A percentile compares a stretch with the other conserved stretches of the same genome.
Conservation (phyloP, 2,113 vertebrate species). For the Rhipidura dahli region DNA sequence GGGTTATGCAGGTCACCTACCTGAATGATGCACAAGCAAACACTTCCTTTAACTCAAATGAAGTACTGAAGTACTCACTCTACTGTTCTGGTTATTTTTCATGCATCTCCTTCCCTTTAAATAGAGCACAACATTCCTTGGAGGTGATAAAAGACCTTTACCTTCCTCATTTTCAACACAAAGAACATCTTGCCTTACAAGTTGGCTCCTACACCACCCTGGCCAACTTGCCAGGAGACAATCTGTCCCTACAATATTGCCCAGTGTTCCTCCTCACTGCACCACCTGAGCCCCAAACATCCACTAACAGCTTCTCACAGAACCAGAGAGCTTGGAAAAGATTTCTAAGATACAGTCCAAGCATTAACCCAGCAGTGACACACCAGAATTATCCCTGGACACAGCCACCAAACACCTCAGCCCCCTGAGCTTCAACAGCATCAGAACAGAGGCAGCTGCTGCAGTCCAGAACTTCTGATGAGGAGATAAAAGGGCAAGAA, state of each 20-base stretch:
- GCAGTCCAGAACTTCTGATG: not conserved
- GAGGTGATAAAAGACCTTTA: not conserved
- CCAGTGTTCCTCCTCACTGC: not conserved
- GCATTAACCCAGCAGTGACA: not conserved
- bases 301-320: not conserved
- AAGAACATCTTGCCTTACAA: fast-evolving
- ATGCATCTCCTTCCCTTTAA: not conserved
- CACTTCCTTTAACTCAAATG: not conserved
- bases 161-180: not conserved
- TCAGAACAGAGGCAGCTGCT: not conserved
- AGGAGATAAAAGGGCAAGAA: not conserved
- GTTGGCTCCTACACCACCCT: not conserved
- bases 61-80: not conserved
- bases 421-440: not conserved
- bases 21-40: fast-evolving
- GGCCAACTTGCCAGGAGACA: not conserved
- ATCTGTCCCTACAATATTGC: fast-evolving
- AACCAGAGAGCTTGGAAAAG: not conserved
- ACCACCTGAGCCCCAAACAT: not conserved
- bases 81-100: not conserved
- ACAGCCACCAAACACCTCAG: not conserved
- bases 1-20: not conserved
- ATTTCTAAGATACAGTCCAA: not conserved
- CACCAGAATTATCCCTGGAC: not conserved
- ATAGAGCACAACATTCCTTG: not conserved